Conservation (phyloP, 2,113 vertebrate species). For the Emberiza fucata region DNA sequence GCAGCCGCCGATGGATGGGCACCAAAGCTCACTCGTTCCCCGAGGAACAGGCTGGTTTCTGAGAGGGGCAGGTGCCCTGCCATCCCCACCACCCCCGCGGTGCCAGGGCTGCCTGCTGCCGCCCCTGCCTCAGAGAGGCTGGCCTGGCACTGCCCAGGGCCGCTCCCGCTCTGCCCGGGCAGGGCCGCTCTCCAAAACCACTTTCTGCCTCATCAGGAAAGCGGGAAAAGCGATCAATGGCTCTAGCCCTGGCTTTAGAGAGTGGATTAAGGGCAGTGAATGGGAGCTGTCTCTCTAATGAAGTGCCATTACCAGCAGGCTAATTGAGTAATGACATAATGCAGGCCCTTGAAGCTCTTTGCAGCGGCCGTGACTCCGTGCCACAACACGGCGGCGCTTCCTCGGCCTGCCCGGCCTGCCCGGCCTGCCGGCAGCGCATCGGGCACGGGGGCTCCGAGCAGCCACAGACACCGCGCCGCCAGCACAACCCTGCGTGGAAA, state of each 20-base stretch:
- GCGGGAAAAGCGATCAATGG: constrained; percentile 22
- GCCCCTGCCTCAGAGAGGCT: accelerated
- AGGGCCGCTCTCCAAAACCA: neutral
- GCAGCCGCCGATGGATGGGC: too few relatives aligned
- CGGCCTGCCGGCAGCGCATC: constrained; percentile 47
- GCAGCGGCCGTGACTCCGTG: constrained; percentile 5
- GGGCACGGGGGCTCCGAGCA: constrained; percentile 45
- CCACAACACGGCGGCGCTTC: constrained; percentile 11
- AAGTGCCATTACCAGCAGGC: constrained; percentile 68
- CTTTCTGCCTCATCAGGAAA: neutral
- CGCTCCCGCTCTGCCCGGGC: accelerated
- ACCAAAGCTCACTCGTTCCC: neutral
- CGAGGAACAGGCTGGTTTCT: neutral
- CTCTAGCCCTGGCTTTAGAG: constrained; percentile 26
- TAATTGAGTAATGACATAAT: constrained; percentile 72
- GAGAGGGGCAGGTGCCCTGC: neutral
- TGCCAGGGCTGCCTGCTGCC: accelerated
- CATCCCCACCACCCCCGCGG: accelerated
- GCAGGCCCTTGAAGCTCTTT: constrained; percentile 60
- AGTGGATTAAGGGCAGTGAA: constrained; percentile 61
- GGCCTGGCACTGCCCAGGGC: accelerated
- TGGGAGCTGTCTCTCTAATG: constrained; percentile 65
- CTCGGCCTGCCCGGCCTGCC: constrained; percentile 13
- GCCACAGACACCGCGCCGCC: constrained; percentile 80
- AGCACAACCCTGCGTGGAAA: constrained; percentile 82